phyloP scores from a whole-genome alignment of 1,140 invertebrate species.

The Aphis gossypii region DNA sequence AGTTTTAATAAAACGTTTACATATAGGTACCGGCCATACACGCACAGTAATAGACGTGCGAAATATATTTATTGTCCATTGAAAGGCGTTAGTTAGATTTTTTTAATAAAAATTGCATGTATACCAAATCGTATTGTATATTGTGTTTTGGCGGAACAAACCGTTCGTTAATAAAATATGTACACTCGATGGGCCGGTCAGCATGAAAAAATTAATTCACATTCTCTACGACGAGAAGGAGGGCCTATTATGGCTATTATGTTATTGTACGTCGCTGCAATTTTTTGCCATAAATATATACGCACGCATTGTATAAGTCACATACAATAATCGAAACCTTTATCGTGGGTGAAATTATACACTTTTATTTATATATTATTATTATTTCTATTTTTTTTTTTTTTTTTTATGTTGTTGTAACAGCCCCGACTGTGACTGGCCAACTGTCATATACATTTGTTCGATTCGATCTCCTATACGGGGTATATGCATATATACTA shows the following conservation, averaged over 20 bases:
- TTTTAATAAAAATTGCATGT: not conserved
- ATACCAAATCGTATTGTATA: not conserved
- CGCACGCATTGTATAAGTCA: not conserved
- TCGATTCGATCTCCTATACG: not conserved
- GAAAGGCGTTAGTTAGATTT: not conserved
- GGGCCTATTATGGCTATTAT: not conserved
- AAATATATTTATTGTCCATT: too few relatives aligned
- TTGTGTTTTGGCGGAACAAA: not conserved
- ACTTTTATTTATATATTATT: not conserved
- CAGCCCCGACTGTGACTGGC: not conserved
- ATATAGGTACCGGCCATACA: too few relatives aligned
- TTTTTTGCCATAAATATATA: not conserved
- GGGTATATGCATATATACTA: not conserved
- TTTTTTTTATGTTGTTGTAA: not conserved
- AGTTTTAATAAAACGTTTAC: too few relatives aligned
- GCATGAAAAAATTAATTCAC: not conserved
- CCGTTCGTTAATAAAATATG: not conserved
- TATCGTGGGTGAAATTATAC: slow-evolving; percentile 18
- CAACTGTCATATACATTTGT: not conserved
- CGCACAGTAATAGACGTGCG: too few relatives aligned
- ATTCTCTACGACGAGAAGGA: not conserved
- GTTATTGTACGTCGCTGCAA: not conserved
- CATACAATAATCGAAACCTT: not conserved
- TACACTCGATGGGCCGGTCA: not conserved
- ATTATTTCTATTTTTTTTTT: not conserved